phyloP scores from a whole-genome alignment of 2,113 vertebrate species.

The Myrmophylax atrothorax region DNA sequence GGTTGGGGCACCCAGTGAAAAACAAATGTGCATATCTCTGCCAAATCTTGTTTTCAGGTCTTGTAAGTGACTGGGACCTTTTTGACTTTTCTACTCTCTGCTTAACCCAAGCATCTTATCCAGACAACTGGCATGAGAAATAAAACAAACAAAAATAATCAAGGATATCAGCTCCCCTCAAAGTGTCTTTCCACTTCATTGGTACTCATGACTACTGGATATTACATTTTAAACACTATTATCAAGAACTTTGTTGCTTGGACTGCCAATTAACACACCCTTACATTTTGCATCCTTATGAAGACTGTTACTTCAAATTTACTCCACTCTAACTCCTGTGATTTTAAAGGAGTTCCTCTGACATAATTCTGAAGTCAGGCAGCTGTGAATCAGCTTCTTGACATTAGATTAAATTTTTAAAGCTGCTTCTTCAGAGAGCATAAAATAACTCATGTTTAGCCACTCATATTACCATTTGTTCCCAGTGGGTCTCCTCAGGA shows the following conservation, averaged over 20 bases:
- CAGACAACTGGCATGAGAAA: not conserved
- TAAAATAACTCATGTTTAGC: slow-evolving; percentile 30
- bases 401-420: not conserved
- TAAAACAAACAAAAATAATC: not conserved
- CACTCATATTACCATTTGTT: not conserved
- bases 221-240: not conserved
- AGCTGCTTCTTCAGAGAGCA: not conserved
- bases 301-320: not conserved
- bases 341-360: not conserved
- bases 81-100: not conserved
- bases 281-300: not conserved
- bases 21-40: not conserved
- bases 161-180: not conserved
- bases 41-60: not conserved
- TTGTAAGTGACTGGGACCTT: not conserved
- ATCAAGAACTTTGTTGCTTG: not conserved
- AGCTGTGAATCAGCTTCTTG: not conserved
- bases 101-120: not conserved
- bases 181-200: not conserved
- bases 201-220: not conserved
- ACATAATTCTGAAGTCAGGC: not conserved
- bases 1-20: not conserved
- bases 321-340: not conserved
- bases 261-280: not conserved
- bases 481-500: not conserved